These are phyloP conservation scores for Diglossa cyanea DNA, from an alignment of 2,797 vertebrate species.

Conservation along the genomic window DNA sequence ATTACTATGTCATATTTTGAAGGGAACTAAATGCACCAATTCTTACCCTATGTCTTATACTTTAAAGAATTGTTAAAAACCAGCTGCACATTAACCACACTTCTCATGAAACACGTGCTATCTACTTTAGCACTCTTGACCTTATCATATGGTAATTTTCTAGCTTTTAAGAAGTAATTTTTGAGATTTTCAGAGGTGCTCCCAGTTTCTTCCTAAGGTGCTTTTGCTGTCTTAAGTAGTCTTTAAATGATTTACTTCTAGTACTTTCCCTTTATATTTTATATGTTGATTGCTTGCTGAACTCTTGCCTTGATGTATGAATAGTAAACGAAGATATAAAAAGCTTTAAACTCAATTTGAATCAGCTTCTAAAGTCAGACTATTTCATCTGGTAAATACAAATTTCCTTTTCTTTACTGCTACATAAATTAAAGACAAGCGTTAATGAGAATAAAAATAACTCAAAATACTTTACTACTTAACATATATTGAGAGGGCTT, in stretches of 20 bases:
- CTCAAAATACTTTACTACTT: not conserved
- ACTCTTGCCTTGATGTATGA: conserved; percentile 37
- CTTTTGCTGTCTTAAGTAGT: conserved; percentile 56
- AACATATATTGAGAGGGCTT: not conserved
- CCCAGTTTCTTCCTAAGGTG: conserved; percentile 48
- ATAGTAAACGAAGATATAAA: conserved; percentile 53
- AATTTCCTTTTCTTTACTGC: not conserved
- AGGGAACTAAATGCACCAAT: not conserved
- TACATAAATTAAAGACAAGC: not conserved
- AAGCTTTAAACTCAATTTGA: conserved; percentile 51
- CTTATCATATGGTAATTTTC: conserved; percentile 58
- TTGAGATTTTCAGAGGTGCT: conserved; percentile 40
- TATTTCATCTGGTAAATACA: not conserved
- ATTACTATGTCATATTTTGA: not conserved
- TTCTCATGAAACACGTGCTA: conserved; percentile 41
- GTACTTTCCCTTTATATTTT: conserved; percentile 42
- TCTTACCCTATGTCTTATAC: not conserved
- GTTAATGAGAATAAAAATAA: not conserved
- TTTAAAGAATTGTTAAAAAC: conserved; percentile 42
- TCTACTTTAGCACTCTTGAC: conserved; percentile 63
- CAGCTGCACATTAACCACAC: conserved; percentile 37
- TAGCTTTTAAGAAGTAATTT: conserved; percentile 53
- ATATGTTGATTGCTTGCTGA: conserved; percentile 42
- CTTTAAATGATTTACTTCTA: conserved; percentile 51
- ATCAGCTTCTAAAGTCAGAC: conserved; percentile 2